Conservation (phyloP, 2,888 invertebrate species). For the Exephanes ischioxanthus region DNA sequence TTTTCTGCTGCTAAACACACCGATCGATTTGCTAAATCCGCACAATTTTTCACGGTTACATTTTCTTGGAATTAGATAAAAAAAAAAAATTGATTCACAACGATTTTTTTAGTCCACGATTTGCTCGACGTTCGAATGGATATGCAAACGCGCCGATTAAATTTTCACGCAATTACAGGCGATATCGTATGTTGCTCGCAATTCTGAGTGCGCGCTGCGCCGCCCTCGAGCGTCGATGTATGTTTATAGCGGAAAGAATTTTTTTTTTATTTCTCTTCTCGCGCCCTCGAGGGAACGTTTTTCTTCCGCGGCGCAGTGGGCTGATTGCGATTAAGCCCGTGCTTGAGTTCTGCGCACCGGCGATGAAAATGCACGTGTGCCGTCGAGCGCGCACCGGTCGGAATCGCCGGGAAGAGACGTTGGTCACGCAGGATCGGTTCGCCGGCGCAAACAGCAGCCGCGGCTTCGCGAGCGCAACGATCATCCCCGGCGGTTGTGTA, state of each 20-base stretch:
- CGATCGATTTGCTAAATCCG: no score
- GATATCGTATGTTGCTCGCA: constrained; percentile 14
- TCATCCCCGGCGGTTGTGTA: not conserved
- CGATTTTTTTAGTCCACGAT: no score
- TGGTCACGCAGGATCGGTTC: constrained; percentile 22
- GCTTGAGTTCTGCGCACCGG: not conserved
- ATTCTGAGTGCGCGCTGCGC: constrained; percentile 10
- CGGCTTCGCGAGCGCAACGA: not conserved
- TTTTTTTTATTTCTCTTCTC: not conserved
- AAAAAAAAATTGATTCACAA: no score
- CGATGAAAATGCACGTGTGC: constrained; percentile 24
- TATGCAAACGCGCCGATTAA: not conserved
- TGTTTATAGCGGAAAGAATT: not conserved
- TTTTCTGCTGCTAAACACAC: no score
- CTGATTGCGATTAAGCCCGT: not conserved
- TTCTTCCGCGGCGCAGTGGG: not conserved
- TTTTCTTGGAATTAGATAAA: no score
- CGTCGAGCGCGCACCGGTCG: not conserved
- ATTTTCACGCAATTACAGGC: constrained; percentile 21
- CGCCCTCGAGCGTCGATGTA: constrained; percentile 15
- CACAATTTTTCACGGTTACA: no score
- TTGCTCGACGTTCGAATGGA: not conserved
- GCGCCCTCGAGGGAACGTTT: not conserved
- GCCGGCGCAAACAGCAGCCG: constrained; percentile 9
- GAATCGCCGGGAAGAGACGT: constrained; percentile 21